A percentile compares a stretch with the other conserved stretches of the same genome.
phyloP scores from a whole-genome alignment of 1,140 invertebrate genomes.

The Dinoponera quadriceps region DNA sequence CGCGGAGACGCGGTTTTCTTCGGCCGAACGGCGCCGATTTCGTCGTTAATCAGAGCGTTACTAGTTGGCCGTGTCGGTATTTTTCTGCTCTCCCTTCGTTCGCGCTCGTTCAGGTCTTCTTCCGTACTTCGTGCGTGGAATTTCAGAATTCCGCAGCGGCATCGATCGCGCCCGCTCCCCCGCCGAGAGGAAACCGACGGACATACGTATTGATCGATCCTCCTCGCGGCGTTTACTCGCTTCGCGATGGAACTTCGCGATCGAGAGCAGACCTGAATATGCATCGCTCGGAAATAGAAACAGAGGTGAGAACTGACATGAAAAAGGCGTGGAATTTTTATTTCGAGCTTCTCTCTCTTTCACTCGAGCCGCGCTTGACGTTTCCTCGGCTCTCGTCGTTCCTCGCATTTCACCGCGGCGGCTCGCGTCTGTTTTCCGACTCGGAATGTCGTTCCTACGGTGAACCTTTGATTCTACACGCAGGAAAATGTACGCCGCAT shows the following conservation, averaged over 20 bases:
- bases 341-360: too few species aligned
- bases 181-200: not conserved
- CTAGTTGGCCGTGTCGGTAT: conserved; percentile 77
- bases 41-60: conserved; percentile 82
- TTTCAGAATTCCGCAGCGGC: not conserved
- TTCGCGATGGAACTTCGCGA: not conserved
- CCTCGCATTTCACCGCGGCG: too few species aligned
- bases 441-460: too few species aligned
- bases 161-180: conserved; percentile 49
- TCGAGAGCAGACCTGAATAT: too few species aligned
- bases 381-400: too few species aligned
- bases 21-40: conserved; percentile 41
- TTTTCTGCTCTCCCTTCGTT: conserved; percentile 53
- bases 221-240: not conserved
- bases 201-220: not conserved
- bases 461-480: too few species aligned
- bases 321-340: too few species aligned
- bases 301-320: too few species aligned
- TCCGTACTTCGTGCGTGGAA: not conserved
- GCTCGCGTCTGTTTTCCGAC: too few species aligned
- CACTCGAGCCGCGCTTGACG: too few species aligned
- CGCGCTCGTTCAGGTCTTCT: not conserved
- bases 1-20: conserved; percentile 27
- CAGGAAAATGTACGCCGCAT: too few species aligned
- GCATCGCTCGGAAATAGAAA: too few species aligned